phyloP scores from a whole-genome alignment of 2,888 invertebrate species.

The Platycnemis pennipes region DNA sequence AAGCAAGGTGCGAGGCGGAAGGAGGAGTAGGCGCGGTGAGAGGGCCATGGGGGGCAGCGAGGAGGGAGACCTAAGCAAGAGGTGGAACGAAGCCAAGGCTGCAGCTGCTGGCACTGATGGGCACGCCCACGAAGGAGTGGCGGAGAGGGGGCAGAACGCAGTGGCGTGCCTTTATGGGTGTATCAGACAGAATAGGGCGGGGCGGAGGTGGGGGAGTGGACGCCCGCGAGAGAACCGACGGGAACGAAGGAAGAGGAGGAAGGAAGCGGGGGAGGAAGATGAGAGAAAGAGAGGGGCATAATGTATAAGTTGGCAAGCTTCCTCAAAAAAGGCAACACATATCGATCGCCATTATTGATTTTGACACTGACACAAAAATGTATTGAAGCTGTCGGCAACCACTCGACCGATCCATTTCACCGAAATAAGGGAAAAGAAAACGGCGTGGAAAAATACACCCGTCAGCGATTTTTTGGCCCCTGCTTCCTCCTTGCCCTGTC shows the following conservation, averaged over 20 bases:
- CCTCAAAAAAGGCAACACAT: slow-evolving; percentile 44
- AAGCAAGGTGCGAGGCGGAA: background rate
- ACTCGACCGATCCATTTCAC: slow-evolving; percentile 30
- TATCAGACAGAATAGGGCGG: background rate
- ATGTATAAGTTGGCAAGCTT: slow-evolving; percentile 49
- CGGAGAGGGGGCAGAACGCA: background rate
- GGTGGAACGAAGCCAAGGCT: slow-evolving; percentile 29
- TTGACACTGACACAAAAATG: slow-evolving; percentile 61
- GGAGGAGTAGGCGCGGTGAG: background rate
- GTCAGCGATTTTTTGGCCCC: background rate
- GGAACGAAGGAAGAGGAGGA: background rate
- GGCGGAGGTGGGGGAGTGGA: background rate
- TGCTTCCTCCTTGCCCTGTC: background rate
- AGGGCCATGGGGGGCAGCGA: background rate
- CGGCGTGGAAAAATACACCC: background rate
- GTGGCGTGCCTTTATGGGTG: slow-evolving; percentile 15
- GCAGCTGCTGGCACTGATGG: slow-evolving; percentile 51
- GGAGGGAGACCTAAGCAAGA: background rate
- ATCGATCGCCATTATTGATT: slow-evolving; percentile 59
- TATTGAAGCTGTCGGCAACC: slow-evolving; percentile 11
- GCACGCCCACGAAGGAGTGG: slow-evolving; percentile 7
- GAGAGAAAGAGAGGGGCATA: background rate
- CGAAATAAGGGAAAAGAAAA: background rate
- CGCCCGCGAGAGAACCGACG: background rate
- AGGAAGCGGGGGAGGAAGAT: background rate